Evolutionary conservation across 2,113 vertebrate genomes (phyloP), one percentile per base, ranked within the genome.

Genomic region (Agapornis roseicollis): DNA sequence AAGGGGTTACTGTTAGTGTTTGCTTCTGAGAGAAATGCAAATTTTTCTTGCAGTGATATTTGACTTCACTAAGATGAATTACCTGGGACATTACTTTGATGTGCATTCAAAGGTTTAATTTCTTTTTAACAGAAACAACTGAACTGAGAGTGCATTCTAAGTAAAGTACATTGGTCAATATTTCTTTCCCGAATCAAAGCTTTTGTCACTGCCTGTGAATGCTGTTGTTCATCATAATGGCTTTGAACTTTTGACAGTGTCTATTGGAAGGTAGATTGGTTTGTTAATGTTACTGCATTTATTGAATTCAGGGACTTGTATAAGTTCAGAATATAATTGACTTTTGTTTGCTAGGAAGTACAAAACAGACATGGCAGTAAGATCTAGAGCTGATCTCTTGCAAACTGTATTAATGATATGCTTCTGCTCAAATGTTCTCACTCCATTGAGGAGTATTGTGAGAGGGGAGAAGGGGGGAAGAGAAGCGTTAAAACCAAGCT

Each of bases 211-310:
- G 91, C 42, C 80, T 63, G 60, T 78, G 69, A 93, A 46, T 85
- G 33, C 66, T 73, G 80, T 37, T 93, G 90, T 94, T 89, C 77
- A 16, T 90, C 49, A 31, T 83, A 78, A 95, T 85, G 91, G 87
- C 88, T 97, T 94, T 97, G 96, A 96, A 94, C 91, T 96, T 78
- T 63, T 92, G 91, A 35, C 82, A 81, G 80, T 39, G 80, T 71
- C 2, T 85, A 52, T 96, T 90, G 89, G 78, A 73, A 94, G 41
- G 60, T 70, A 93, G 84, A 94, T 92, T 90, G 74, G 80, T 87
- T 89, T 49, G 80, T 93, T 96, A 90, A 93, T 94, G 84, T 76
- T 89, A 71, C 25, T 94, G 84, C 77, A 31, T 84, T 80, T 89
- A 90, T 77, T 96, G 88, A 86, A 94, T 90, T 80, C 20, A 17